Conservation (phyloP, 2,113 vertebrate species). For the Meleagris gallopavo region DNA sequence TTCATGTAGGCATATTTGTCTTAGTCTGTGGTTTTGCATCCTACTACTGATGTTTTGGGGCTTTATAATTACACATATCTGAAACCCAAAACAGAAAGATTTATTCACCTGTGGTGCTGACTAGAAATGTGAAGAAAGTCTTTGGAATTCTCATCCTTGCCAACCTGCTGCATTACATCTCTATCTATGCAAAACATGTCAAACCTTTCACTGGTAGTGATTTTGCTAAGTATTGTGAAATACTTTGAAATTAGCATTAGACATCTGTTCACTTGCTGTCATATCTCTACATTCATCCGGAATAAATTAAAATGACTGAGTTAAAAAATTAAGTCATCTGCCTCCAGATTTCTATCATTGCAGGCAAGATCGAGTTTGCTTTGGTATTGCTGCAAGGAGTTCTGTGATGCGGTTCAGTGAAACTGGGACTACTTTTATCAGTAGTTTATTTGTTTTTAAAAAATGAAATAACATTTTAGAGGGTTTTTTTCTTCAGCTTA, state of each 20-base stretch:
- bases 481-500: not conserved
- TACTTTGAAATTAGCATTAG: not conserved
- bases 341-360: not conserved
- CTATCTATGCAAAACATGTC: not conserved
- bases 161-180: not conserved
- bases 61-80: not conserved
- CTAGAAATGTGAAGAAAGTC: not conserved
- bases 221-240: slow-evolving; percentile 48
- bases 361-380: not conserved
- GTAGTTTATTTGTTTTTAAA: not conserved
- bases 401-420: not conserved
- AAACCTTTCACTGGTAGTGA: slow-evolving; percentile 6
- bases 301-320: not conserved
- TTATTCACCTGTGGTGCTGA: not conserved
- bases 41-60: not conserved
- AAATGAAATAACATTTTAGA: not conserved
- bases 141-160: not conserved
- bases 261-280: slow-evolving; percentile 14
- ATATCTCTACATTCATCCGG: not conserved
- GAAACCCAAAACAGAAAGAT: not conserved
- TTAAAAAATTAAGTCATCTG: not conserved
- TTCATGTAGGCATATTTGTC: not conserved
- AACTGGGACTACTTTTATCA: not conserved
- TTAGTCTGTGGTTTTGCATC: not conserved
- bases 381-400: not conserved